phyloP scores from a whole-genome alignment of 2,113 vertebrate species.

The Ophthalmolycus amberensis region DNA sequence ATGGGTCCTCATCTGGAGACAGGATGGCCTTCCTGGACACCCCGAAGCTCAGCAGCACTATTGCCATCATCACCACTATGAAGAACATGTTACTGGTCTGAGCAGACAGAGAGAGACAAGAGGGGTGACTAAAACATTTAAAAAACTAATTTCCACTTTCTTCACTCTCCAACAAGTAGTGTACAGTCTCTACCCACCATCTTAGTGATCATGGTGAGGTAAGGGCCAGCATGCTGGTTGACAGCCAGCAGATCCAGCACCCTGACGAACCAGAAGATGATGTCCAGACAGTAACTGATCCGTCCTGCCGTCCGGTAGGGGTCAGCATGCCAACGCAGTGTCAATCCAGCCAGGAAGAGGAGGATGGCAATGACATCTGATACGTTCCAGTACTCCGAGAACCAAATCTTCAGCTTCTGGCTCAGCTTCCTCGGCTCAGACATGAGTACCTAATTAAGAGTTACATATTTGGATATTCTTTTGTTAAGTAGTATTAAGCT shows the following conservation, averaged over 20 bases:
- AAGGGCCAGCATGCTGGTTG: constrained; percentile 95
- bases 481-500: not conserved
- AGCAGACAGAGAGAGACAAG: constrained; percentile 7
- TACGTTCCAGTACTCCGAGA: constrained; percentile 96
- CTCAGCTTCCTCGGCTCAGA: constrained; percentile 92
- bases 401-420: constrained; percentile 96
- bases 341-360: constrained; percentile 90
- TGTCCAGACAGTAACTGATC: constrained; percentile 93
- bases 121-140: not conserved
- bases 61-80: constrained; percentile 97
- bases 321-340: constrained; percentile 84
- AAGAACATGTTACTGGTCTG: constrained; percentile 98
- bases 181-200: constrained; percentile 87
- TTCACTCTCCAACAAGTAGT: not conserved
- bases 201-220: constrained; percentile 97
- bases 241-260: constrained; percentile 95
- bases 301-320: constrained; percentile 85
- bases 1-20: constrained; percentile 89
- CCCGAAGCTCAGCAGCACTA: constrained; percentile 94
- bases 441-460: constrained; percentile 86
- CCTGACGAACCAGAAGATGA: constrained; percentile 96
- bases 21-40: constrained; percentile 95
- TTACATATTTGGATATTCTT: not conserved
- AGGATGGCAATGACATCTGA: constrained; percentile 91
- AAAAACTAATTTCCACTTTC: not conserved